A percentile compares a stretch with the other conserved stretches of the same genome.
These are phyloP conservation scores for Protodeltote pygarga DNA, from an alignment of 2,888 invertebrate genomes.

Conservation along the genomic window DNA sequence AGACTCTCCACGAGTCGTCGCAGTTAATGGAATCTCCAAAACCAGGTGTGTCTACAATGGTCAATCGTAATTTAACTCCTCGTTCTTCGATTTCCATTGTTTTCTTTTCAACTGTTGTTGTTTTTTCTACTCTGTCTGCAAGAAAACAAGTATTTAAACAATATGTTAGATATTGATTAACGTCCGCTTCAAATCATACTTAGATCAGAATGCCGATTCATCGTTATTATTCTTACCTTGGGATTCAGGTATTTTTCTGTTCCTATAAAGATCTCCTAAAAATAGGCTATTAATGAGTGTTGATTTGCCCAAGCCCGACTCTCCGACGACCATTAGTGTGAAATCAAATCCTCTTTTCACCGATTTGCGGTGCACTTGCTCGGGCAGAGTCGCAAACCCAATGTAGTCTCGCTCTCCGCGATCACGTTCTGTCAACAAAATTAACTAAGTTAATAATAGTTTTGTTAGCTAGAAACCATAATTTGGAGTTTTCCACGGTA, in stretches of 20 bases:
- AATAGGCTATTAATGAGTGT: slow-evolving; percentile 98
- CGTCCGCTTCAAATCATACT: not conserved
- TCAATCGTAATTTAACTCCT: slow-evolving; percentile 95
- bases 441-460: slow-evolving; percentile 10
- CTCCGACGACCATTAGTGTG: slow-evolving; percentile 98
- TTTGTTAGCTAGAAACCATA: slow-evolving; percentile 2
- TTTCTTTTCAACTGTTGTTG: slow-evolving; percentile 91
- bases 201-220: not conserved
- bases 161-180: not conserved
- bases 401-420: slow-evolving; percentile 93
- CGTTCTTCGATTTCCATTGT: slow-evolving; percentile 98
- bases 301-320: slow-evolving; percentile 97
- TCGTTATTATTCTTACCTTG: slow-evolving; percentile 81
- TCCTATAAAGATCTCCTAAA: slow-evolving; percentile 96
- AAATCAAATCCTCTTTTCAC: slow-evolving; percentile 99
- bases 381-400: slow-evolving; percentile 97
- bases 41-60: slow-evolving; percentile 98
- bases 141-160: slow-evolving; percentile 37
- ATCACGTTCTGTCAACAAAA: slow-evolving; percentile 74
- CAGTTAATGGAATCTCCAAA: slow-evolving; percentile 97
- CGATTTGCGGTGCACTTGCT: slow-evolving; percentile 98
- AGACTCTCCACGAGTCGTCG: slow-evolving; percentile 97
- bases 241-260: slow-evolving; percentile 91
- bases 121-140: slow-evolving; percentile 89
- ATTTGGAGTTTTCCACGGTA: slow-evolving; percentile 5